These are phyloP conservation scores for Lithophane leautieri DNA, from an alignment of 2,888 invertebrate species.

Conservation along the genomic window DNA sequence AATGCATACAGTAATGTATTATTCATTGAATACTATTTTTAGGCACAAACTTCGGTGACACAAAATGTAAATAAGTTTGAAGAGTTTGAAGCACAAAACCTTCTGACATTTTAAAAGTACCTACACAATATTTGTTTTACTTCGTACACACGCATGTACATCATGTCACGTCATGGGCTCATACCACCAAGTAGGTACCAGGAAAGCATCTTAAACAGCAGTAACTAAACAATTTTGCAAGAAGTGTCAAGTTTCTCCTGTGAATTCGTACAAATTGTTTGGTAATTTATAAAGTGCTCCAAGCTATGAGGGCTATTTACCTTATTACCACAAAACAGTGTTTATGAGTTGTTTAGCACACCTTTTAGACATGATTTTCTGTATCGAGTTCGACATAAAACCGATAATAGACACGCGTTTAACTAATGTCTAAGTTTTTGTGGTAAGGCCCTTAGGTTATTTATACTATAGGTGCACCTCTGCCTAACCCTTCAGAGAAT, in stretches of 20 bases:
- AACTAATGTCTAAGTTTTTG: no score
- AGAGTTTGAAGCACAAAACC: slow-evolving; percentile 21
- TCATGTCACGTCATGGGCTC: slow-evolving; percentile 24
- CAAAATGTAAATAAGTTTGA: slow-evolving; percentile 34
- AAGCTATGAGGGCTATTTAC: background rate
- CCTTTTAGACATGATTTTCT: no score
- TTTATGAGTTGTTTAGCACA: no score
- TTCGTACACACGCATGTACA: slow-evolving; percentile 6
- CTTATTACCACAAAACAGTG: no score
- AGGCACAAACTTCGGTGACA: slow-evolving; percentile 12
- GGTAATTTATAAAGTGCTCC: background rate
- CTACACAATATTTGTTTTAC: slow-evolving; percentile 30
- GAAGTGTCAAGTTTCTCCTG: slow-evolving; percentile 23
- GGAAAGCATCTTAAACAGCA: slow-evolving; percentile 43
- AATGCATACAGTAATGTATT: background rate
- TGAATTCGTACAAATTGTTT: slow-evolving; percentile 10
- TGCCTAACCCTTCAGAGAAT: no score
- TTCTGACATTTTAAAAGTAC: slow-evolving; percentile 36
- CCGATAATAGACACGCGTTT: no score
- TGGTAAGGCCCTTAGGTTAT: background rate
- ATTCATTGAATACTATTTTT: background rate
- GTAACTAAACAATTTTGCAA: slow-evolving; percentile 38
- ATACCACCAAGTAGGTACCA: slow-evolving; percentile 40
- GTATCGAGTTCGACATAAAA: no score
- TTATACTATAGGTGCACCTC: background rate